Evolutionary conservation across 1,140 invertebrate genomes (phyloP).

Genomic region (Plodia interpunctella): DNA sequence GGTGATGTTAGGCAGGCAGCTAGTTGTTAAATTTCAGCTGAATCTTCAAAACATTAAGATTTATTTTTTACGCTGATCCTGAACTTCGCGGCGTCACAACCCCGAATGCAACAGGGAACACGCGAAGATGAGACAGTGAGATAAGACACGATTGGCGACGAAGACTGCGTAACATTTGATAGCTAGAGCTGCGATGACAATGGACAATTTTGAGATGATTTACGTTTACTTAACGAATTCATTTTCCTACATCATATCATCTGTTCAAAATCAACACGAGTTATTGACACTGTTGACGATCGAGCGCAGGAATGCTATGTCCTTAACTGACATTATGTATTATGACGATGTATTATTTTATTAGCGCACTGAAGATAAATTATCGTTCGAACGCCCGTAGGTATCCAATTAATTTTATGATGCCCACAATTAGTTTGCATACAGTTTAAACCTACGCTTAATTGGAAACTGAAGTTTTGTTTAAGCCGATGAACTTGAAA

Average conservation of each 20-base stretch:
- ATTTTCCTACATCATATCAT: background rate
- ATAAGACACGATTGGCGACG: no score
- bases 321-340: background rate
- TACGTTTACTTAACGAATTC: background rate
- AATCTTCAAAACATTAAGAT: no score
- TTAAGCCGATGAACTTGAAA: background rate
- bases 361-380: constrained; percentile 4
- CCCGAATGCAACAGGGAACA: no score
- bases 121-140: no score
- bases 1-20: no score
- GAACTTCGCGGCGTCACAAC: no score
- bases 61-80: no score
- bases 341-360: constrained; percentile 2
- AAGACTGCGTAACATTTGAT: no score
- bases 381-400: constrained; percentile 4
- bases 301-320: background rate
- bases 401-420: constrained; percentile 7
- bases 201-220: no score
- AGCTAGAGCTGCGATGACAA: no score
- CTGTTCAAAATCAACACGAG: background rate
- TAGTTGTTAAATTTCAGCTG: no score
- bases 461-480: background rate
- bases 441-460: background rate
- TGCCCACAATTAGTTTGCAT: background rate
- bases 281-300: background rate